Evolutionary conservation across 2,888 invertebrate genomes (phyloP).

Genomic region (Gonocerus acuteangulatus): DNA sequence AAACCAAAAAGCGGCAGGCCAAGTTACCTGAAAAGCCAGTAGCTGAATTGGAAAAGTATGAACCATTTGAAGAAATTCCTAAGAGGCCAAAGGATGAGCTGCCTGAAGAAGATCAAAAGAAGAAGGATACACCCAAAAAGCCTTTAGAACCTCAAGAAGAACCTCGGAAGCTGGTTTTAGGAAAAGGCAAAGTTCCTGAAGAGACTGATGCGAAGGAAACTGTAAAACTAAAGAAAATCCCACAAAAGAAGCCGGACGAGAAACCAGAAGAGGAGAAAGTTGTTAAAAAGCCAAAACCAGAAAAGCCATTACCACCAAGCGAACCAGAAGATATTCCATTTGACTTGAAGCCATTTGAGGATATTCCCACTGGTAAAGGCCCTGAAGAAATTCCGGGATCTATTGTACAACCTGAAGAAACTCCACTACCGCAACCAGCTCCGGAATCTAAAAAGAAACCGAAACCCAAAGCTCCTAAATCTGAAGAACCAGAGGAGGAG

Average conservation of each 20-base stretch:
- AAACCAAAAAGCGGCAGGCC: constrained; percentile 38
- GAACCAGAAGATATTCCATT: constrained; percentile 37
- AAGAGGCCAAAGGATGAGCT: constrained; percentile 43
- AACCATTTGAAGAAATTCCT: constrained; percentile 35
- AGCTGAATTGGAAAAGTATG: constrained; percentile 37
- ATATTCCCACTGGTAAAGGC: constrained; percentile 35
- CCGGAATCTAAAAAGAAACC: constrained; percentile 37
- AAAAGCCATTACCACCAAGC: constrained; percentile 40
- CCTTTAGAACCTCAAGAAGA: constrained; percentile 45
- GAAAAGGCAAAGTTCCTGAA: constrained; percentile 48
- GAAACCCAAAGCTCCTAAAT: constrained; percentile 35
- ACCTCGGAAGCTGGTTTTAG: constrained; percentile 45
- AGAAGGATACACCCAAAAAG: constrained; percentile 43
- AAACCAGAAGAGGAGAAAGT: constrained; percentile 41
- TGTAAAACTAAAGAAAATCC: constrained; percentile 51
- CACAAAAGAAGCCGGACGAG: constrained; percentile 43
- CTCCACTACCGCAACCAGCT: constrained; percentile 33
- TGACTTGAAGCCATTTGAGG: constrained; percentile 40
- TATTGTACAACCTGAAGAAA: constrained; percentile 4
- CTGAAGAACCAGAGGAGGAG: constrained; percentile 37
- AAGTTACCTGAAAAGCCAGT: constrained; percentile 38
- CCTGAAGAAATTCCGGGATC: constrained; percentile 21
- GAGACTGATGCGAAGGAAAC: constrained; percentile 41
- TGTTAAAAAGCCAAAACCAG: constrained; percentile 37
- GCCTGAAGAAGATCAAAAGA: constrained; percentile 42